These are phyloP conservation scores for Drosophila glabriapex DNA, from an alignment of 2,888 invertebrate species.

Conservation along the genomic window DNA sequence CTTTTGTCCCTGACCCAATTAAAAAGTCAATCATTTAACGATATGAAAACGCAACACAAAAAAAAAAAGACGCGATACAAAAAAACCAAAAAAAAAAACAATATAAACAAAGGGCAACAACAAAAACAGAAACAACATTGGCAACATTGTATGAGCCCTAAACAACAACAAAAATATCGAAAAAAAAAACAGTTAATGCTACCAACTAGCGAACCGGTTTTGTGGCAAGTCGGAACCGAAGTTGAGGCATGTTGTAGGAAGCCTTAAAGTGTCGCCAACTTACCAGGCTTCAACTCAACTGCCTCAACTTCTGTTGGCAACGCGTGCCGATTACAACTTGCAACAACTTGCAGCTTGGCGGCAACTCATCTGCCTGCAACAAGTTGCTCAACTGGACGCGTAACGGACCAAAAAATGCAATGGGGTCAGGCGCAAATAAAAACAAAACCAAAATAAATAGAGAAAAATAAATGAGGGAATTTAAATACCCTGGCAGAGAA, in stretches of 20 bases:
- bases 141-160: slow-evolving; percentile 31
- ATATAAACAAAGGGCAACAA: slow-evolving; percentile 26
- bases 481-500: slow-evolving; percentile 1
- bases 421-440: slow-evolving; percentile 60
- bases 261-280: slow-evolving; percentile 80
- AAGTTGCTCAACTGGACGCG: slow-evolving; percentile 76
- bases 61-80: slow-evolving; percentile 22
- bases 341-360: slow-evolving; percentile 1
- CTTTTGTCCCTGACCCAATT: slow-evolving; percentile 73
- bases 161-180: slow-evolving; percentile 1
- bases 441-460: not conserved
- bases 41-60: slow-evolving; percentile 20
- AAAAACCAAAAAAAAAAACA: slow-evolving; percentile 4
- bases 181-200: slow-evolving; percentile 25
- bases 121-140: slow-evolving; percentile 16
- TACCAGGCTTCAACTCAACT: slow-evolving; percentile 70
- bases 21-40: slow-evolving; percentile 44
- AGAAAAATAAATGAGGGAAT: not conserved
- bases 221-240: slow-evolving; percentile 1
- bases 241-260: slow-evolving; percentile 54
- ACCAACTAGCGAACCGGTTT: slow-evolving; percentile 21
- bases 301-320: slow-evolving; percentile 25
- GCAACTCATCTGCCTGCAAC: slow-evolving; percentile 61
- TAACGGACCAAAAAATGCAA: slow-evolving; percentile 60
- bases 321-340: slow-evolving; percentile 14